These are phyloP conservation scores for Plagiodera versicolora DNA, from an alignment of 2,888 invertebrate species.

Conservation along the genomic window DNA sequence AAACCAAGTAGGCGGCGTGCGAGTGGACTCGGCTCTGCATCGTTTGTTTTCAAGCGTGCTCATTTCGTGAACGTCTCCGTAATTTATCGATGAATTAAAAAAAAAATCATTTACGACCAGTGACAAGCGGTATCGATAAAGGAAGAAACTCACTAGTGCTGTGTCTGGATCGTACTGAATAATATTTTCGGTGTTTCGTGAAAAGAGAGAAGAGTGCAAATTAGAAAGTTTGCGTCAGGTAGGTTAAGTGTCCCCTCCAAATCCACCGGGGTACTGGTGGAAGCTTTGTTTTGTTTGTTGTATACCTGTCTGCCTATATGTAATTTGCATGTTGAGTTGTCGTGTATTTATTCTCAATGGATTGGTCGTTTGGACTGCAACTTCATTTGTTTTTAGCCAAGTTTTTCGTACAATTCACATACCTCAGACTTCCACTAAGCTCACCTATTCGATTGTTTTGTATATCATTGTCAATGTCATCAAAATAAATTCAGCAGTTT, in stretches of 20 bases:
- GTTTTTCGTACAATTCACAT: too few relatives aligned
- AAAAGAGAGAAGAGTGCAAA: conserved; percentile 13
- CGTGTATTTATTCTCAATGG: too few relatives aligned
- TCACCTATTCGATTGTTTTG: too few relatives aligned
- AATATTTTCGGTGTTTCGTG: conserved; percentile 8
- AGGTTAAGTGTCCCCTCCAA: neutral
- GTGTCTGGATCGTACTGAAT: conserved; percentile 13
- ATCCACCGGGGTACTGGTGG: neutral
- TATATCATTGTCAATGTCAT: too few relatives aligned
- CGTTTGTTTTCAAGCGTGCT: conserved; percentile 12
- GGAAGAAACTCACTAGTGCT: conserved; percentile 5
- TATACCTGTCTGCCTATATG: neutral
- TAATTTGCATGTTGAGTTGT: neutral
- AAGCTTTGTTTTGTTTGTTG: neutral
- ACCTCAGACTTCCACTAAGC: too few relatives aligned
- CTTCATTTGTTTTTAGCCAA: too few relatives aligned
- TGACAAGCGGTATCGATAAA: neutral
- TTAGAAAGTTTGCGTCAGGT: conserved; percentile 19
- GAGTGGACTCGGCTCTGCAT: conserved; percentile 8
- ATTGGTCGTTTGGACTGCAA: too few relatives aligned
- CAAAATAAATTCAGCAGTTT: too few relatives aligned
- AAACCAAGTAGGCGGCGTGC: conserved; percentile 1
- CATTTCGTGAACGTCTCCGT: neutral
- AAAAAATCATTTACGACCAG: neutral
- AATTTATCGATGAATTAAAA: neutral